Percentiles rank a stretch among this genome's conserved stretches.
These are phyloP conservation scores for Ptiloglossa arizonensis DNA, from an alignment of 1,140 invertebrate species.

Conservation along the genomic window DNA sequence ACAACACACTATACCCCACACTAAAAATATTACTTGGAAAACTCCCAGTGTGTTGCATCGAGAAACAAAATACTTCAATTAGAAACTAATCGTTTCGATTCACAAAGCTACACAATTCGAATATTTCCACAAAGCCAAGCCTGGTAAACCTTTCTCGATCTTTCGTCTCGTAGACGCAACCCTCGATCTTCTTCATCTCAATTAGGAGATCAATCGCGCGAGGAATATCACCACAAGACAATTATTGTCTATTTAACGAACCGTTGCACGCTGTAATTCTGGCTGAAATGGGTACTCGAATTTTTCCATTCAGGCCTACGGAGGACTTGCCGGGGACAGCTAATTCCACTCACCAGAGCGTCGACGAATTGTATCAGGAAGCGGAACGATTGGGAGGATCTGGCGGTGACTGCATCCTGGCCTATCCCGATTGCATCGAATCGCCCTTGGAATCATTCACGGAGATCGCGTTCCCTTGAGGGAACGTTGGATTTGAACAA, in stretches of 20 bases:
- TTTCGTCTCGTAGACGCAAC: no score
- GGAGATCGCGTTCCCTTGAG: slow-evolving; percentile 71
- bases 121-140: no score
- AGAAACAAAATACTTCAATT: no score
- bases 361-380: slow-evolving; percentile 76
- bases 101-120: no score
- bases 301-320: slow-evolving; percentile 74
- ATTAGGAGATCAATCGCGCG: no score
- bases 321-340: slow-evolving; percentile 71
- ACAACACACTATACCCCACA: no score
- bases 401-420: slow-evolving; percentile 72
- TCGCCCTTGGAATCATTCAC: slow-evolving; percentile 78
- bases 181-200: no score
- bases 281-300: slow-evolving; percentile 33
- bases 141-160: no score
- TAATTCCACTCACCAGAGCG: slow-evolving; percentile 69
- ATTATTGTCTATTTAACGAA: neutral
- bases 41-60: no score
- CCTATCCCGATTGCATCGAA: slow-evolving; percentile 75
- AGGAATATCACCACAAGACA: no score
- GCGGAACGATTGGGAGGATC: slow-evolving; percentile 76
- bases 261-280: neutral
- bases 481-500: slow-evolving; percentile 2
- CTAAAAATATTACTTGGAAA: no score
- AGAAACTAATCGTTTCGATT: no score